These are phyloP conservation scores for Leucoma salicis DNA, from an alignment of 2,888 invertebrate genomes.

Conservation along the genomic window DNA sequence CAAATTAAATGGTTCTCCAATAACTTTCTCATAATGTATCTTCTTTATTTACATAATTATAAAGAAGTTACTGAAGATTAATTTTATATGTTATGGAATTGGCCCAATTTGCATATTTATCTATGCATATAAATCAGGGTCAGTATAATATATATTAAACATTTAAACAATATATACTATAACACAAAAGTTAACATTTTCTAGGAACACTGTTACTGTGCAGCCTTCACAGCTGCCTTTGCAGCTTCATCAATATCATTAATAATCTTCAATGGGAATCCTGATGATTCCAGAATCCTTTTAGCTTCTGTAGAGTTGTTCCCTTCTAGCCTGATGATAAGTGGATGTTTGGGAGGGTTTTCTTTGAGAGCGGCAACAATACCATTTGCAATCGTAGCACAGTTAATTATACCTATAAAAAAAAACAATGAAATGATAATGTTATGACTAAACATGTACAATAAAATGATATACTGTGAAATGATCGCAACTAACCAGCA, in stretches of 20 bases:
- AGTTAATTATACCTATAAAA: slow-evolving; percentile 95
- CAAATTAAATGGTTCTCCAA: too few species aligned
- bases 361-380: slow-evolving; percentile 94
- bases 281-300: slow-evolving; percentile 90
- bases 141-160: too few species aligned
- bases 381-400: slow-evolving; percentile 97
- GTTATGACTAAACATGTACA: neutral
- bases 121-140: too few species aligned
- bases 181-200: neutral
- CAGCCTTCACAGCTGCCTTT: slow-evolving; percentile 87
- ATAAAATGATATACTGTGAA: too few species aligned
- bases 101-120: too few species aligned
- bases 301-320: slow-evolving; percentile 94
- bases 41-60: too few species aligned
- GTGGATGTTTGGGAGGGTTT: slow-evolving; percentile 90
- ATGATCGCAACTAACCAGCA: slow-evolving; percentile 84
- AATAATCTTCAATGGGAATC: slow-evolving; percentile 91
- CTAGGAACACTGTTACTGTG: slow-evolving; percentile 25
- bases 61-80: too few species aligned
- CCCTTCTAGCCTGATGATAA: slow-evolving; percentile 97
- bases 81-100: too few species aligned
- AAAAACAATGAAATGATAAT: neutral
- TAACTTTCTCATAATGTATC: too few species aligned
- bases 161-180: too few species aligned
- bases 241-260: slow-evolving; percentile 96